Evolutionary conservation across 2,888 invertebrate species (phyloP).

Genomic region (Drosophila trichaetosa): DNA sequence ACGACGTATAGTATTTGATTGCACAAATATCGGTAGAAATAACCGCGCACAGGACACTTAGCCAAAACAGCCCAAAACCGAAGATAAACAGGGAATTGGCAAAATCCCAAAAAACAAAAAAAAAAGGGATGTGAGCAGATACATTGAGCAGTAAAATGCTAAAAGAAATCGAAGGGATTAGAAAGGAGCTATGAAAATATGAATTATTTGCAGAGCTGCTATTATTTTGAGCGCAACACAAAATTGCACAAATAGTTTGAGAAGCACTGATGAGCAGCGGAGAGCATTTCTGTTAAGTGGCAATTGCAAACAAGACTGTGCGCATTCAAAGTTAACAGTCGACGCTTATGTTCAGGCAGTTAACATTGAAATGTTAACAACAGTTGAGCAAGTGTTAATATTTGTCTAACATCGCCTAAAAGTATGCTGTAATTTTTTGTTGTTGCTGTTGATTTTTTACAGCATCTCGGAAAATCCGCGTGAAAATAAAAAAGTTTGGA

Average conservation of each 20-base stretch:
- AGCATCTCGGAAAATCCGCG: slow-evolving; percentile 89
- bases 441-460: slow-evolving; percentile 2
- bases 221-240: neutral
- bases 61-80: neutral
- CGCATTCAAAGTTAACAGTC: neutral
- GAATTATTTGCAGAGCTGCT: neutral
- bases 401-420: neutral
- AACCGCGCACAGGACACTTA: too few species aligned
- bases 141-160: neutral
- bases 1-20: neutral
- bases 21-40: neutral
- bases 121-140: neutral
- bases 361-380: neutral
- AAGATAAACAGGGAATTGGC: neutral
- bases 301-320: neutral
- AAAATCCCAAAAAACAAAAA: neutral
- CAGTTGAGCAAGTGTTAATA: neutral
- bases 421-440: slow-evolving; percentile 16
- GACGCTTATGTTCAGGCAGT: neutral
- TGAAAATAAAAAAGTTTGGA: slow-evolving; percentile 89
- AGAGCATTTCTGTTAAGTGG: neutral
- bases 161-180: neutral
- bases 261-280: neutral
- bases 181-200: neutral
- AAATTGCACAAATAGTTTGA: neutral